Evolutionary conservation across 2,113 vertebrate species (phyloP).

Genomic region (Aspidoscelis tigris): DNA sequence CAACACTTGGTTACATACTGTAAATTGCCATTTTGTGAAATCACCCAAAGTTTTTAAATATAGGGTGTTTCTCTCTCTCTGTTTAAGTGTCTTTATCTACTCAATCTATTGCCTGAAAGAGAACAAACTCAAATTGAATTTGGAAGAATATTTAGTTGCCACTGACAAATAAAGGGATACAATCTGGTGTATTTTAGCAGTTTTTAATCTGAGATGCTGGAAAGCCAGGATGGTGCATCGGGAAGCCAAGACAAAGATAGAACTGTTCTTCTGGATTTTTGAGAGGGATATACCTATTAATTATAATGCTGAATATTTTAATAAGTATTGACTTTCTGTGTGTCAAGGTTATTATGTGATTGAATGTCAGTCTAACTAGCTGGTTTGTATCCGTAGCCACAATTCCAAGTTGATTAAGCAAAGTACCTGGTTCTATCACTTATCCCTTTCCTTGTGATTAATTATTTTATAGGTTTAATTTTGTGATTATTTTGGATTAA

Average conservation of each 20-base stretch:
- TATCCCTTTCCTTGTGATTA: conserved; percentile 60
- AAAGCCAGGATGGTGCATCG: conserved; percentile 31
- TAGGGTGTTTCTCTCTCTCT: conserved; percentile 63
- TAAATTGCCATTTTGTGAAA: conserved; percentile 85
- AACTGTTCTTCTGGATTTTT: conserved; percentile 43
- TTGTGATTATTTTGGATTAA: conserved; percentile 67
- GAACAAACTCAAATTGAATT: conserved; percentile 50
- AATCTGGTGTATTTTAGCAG: conserved; percentile 53
- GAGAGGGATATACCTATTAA: conserved; percentile 32
- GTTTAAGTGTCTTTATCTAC: conserved; percentile 53
- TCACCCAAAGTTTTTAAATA: conserved; percentile 80
- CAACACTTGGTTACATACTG: conserved; percentile 83
- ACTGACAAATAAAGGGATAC: conserved; percentile 22
- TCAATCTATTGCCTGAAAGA: conserved; percentile 58
- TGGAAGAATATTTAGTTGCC: conserved; percentile 24
- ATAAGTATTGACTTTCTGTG: conserved; percentile 28
- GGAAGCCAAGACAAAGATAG: conserved; percentile 33
- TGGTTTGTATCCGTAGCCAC: conserved; percentile 52
- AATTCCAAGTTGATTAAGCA: conserved; percentile 73
- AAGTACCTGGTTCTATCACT: conserved; percentile 67
- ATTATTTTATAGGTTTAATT: conserved; percentile 69
- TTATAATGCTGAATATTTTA: conserved; percentile 46
- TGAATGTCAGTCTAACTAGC: conserved; percentile 58
- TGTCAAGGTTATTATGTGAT: conserved; percentile 60
- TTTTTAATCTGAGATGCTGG: conserved; percentile 39